Percentiles rank a stretch among this genome's conserved stretches.
Conservation (phyloP, 2,888 invertebrate genomes). For the Drosophila stalkeri region DNA sequence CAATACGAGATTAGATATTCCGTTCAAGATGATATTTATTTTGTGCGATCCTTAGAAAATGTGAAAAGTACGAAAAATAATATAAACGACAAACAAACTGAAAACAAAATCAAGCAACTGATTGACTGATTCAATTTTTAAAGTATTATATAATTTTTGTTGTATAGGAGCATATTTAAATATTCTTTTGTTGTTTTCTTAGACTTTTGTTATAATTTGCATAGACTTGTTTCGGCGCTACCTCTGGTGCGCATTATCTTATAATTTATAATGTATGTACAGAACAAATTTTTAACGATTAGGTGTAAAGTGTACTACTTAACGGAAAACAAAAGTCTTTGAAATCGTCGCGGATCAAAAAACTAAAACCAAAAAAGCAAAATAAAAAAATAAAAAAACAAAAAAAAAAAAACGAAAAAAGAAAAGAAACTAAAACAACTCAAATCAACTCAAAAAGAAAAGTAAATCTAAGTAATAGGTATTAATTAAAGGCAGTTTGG, state of each 20-base stretch:
- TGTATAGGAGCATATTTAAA: constrained; percentile 67
- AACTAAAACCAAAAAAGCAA: constrained; percentile 10
- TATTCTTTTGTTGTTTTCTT: constrained; percentile 17
- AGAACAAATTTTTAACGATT: constrained; percentile 74
- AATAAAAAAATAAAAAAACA: constrained; percentile 11
- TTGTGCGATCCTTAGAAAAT: constrained; percentile 54
- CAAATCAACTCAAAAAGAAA: constrained; percentile 49
- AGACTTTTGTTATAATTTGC: constrained; percentile 39
- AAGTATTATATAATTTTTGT: constrained; percentile 77
- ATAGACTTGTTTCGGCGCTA: constrained; percentile 21
- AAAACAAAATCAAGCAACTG: constrained; percentile 58
- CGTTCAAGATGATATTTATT: constrained; percentile 65
- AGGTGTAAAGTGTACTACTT: constrained; percentile 72
- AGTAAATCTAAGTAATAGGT: constrained; percentile 73
- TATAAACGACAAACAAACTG: constrained; percentile 12
- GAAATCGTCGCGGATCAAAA: constrained; percentile 75
- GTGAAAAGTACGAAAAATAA: constrained; percentile 14
- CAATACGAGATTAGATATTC: constrained; percentile 65
- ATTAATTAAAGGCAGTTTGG: constrained; percentile 67
- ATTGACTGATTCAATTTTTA: constrained; percentile 76
- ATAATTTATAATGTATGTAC: constrained; percentile 60
- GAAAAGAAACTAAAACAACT: constrained; percentile 37
- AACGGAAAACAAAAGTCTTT: constrained; percentile 72
- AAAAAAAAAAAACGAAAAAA: not conserved
- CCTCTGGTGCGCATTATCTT: constrained; percentile 24